Conservation (phyloP, 2,797 vertebrate genomes). For the Petrocephalus sullivani region DNA sequence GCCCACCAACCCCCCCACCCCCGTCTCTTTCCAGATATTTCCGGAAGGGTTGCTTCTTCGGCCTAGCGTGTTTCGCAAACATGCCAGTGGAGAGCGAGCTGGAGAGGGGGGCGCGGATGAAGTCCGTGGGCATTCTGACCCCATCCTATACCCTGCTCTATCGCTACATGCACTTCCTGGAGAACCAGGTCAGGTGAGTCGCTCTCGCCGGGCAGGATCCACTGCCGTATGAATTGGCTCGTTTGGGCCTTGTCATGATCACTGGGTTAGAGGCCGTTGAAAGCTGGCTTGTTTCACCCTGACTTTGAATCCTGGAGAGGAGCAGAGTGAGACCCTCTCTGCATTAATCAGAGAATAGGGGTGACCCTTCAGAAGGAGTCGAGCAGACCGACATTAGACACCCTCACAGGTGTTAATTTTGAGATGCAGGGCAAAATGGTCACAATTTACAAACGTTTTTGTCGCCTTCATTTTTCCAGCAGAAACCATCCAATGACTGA, state of each 20-base stretch:
- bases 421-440: neutral
- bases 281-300: neutral
- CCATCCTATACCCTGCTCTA: constrained; percentile 95
- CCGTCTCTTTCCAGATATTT: constrained; percentile 75
- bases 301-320: neutral
- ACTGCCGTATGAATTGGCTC: neutral
- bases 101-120: constrained; percentile 94
- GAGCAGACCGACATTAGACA: neutral
- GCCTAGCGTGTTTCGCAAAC: constrained; percentile 96
- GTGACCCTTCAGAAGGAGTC: neutral
- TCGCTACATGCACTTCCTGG: constrained; percentile 97
- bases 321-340: neutral
- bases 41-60: constrained; percentile 90
- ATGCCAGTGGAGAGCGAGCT: constrained; percentile 96
- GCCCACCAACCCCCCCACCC: neutral
- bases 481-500: neutral
- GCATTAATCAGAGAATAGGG: neutral
- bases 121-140: constrained; percentile 93
- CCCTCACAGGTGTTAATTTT: neutral
- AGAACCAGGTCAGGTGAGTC: constrained; percentile 94
- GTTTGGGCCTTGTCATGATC: neutral
- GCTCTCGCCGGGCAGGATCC: neutral
- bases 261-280: neutral
- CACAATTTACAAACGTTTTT: neutral
- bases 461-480: neutral